These are phyloP conservation scores for Malurus splendens DNA, from an alignment of 2,797 vertebrate species.

Conservation along the genomic window DNA sequence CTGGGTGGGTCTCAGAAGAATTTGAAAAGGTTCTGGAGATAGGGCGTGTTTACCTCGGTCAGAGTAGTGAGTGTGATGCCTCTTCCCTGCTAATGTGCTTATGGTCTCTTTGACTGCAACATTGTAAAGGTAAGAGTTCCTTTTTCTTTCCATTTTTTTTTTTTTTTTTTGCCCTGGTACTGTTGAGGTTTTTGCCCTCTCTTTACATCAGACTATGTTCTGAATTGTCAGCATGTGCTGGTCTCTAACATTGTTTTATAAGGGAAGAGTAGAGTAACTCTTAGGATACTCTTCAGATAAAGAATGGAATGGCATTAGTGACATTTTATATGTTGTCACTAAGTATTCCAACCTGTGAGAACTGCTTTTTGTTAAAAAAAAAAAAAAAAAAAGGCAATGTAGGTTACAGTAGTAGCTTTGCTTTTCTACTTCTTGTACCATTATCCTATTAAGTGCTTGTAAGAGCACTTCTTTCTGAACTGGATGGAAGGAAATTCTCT, in stretches of 20 bases:
- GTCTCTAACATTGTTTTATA: not conserved
- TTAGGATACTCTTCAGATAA: not conserved
- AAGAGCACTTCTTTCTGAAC: not conserved
- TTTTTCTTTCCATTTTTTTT: not conserved
- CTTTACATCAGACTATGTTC: not conserved
- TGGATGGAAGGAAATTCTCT: not conserved
- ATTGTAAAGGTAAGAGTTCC: conserved; percentile 61
- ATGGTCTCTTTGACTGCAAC: not conserved
- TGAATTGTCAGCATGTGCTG: not conserved
- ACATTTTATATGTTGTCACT: not conserved
- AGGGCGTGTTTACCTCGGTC: conserved; percentile 57
- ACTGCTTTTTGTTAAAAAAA: not conserved
- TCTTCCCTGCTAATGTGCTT: not conserved
- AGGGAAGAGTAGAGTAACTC: not conserved
- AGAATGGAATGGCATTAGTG: not conserved
- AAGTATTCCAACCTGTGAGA: not conserved
- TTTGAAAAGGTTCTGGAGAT: conserved; percentile 63
- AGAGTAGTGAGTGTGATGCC: not conserved
- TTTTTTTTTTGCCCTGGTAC: not conserved
- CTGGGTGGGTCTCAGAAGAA: conserved; percentile 83
- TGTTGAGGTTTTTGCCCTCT: fast-evolving
- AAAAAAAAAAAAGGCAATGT: not conserved
- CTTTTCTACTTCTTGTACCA: not conserved
- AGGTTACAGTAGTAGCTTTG: not conserved
- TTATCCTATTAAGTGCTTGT: not conserved